Conservation (phyloP, 2,113 vertebrate genomes). For the Ochotona curzoniae region DNA sequence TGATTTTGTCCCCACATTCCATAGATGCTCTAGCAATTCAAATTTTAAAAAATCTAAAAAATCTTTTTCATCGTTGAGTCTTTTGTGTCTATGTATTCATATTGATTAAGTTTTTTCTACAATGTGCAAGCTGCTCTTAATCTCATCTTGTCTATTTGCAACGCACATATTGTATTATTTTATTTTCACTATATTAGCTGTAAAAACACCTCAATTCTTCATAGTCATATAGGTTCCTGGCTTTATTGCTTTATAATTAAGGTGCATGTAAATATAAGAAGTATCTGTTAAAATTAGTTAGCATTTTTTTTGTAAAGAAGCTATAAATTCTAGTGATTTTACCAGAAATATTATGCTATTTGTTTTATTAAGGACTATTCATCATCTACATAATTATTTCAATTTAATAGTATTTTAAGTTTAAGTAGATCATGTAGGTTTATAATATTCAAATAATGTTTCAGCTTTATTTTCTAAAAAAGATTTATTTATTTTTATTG, state of each 20-base stretch:
- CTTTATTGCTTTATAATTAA: neutral
- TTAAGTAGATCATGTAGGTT: slow-evolving; percentile 2
- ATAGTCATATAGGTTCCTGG: neutral
- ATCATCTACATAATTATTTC: neutral
- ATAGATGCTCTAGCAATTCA: neutral
- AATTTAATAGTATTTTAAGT: slow-evolving; percentile 2
- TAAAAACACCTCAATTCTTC: neutral
- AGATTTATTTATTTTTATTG: too few species aligned
- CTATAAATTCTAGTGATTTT: slow-evolving; percentile 16
- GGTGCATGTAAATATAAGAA: slow-evolving; percentile 12
- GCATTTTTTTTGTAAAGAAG: neutral
- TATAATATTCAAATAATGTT: neutral
- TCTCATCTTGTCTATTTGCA: too few species aligned
- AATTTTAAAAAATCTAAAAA: neutral
- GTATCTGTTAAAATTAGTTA: slow-evolving; percentile 17
- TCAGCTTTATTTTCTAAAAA: neutral
- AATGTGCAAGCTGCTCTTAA: too few species aligned
- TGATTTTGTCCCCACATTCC: neutral
- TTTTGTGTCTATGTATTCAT: neutral
- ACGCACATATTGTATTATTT: too few species aligned
- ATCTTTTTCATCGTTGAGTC: too few species aligned
- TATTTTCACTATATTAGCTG: neutral
- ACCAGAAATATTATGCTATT: slow-evolving; percentile 41
- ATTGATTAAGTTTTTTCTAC: too few species aligned
- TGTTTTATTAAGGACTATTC: neutral